Base-by-base conservation (phyloP, 1,140 invertebrate genomes). In the Scaptomyza hsui region DNA sequence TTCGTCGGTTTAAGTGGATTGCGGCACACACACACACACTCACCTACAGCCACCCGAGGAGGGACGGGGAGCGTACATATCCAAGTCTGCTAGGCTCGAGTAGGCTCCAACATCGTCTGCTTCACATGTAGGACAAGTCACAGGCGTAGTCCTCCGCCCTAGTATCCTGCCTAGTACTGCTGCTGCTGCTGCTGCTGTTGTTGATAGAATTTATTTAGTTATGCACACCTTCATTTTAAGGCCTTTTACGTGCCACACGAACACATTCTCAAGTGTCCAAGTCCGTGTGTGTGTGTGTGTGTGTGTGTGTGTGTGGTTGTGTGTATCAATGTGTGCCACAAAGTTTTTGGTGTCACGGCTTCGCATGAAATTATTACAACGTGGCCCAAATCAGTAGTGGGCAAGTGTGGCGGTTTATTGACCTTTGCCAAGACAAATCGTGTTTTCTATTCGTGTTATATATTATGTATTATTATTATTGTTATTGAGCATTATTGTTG, bases 141-240 rank as follows among this genome's bases (percentile, higher is more conserved):
- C 52, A 10, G 26, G 26, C 42, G 41, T 21, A 19, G 41, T 44
- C 24, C 6, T 19, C 26, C 2, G 1, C 12, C 13, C 51, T 19
- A 1, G 5, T 29, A 29, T 39, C 4, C 44, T 18, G 48, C 24
- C 4, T 24, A 5, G 24, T 24, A 2, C 29, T 26, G 39, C 70
- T 47, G 44, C 72, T 74, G 78, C 26, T 29, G 4, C 29, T 26
- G 39, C 70, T 47, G 52, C 75, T 74, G 78, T 59, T 62, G 78
- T 53, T 85, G 81, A 85, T 86, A 85, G 81, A 85, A 85, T 85
- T 85, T 86, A 85, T 85, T 85, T 85, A 86, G 80, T 85, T 85
- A 85, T 85, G 80, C 80, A 85, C 80, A 85, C 80, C 80, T 85
- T 85, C 81, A 76, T 85, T 85, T 77, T 81, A 71, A 85, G 82